Base-by-base conservation (phyloP, 2,797 vertebrate species). In the Saxicola maurus region DNA sequence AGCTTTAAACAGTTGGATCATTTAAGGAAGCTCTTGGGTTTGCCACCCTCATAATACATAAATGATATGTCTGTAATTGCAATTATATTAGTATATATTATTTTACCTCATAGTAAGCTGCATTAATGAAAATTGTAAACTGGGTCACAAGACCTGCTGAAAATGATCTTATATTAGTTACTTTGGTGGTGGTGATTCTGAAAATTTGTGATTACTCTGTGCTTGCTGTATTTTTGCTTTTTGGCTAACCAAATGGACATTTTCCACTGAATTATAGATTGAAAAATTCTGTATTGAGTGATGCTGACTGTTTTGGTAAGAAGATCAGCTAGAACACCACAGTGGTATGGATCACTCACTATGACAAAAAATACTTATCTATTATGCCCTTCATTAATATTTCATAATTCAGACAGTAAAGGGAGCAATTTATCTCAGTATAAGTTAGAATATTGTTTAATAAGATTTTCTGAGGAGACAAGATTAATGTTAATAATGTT, bases 301-400 rank as follows among this genome's bases (percentile, higher is more conserved):
- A 55, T 60, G 15, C 60, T 81, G 17, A 45, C 45, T 71, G 61
- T 19, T 30, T 71, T 61, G 46, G 31, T 43, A 35, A 52, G 46
- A 59, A 23, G 23, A 69, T 76, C 33, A 6, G 6, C 38, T 56
- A 28, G 35, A 84, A 49, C n/a, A 48, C 35, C 49, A 51, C 25
- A 33, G 14, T 51, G 27, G 31, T 65, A 68, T 0, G 0, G 57
- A 84, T 88, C 72, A 25, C 57, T 79, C 38, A 28, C 68, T 67
- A 13, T 48, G 48, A 86, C 72, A 91, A 90, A 88, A 87, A 90
- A 71, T 59, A 65, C 78, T 86, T 31, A 31, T 23, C 40, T 73
- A 35, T 90, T 89, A 81, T 81, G 66, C 30, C 86, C 72, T 94
- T 94, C 78, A 89, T 95, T 91, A 94, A 94, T 95, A 89, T 95